A percentile compares a stretch with the other conserved stretches of the same genome.
phyloP scores from a whole-genome alignment of 1,140 invertebrate species.

The Drosophila rufa region DNA sequence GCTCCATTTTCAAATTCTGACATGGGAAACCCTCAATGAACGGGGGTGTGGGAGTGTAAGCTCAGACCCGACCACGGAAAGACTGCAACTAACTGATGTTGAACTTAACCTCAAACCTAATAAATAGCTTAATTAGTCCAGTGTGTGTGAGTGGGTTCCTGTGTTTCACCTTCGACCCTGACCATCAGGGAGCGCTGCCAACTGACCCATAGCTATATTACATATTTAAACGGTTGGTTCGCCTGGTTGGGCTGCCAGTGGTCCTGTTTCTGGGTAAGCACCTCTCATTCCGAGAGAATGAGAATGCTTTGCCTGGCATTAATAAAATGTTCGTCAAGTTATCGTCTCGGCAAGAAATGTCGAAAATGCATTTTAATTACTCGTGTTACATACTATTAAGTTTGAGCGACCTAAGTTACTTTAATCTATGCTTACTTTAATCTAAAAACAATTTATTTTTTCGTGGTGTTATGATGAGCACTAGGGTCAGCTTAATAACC shows the following conservation, averaged over 20 bases:
- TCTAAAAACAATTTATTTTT: no score
- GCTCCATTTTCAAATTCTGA: constrained; percentile 18
- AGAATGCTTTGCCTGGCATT: constrained; percentile 32
- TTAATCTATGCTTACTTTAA: no score
- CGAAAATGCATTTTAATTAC: constrained; percentile 32
- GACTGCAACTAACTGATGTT: constrained; percentile 62
- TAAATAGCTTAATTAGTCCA: constrained; percentile 66
- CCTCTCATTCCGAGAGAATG: neutral
- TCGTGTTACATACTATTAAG: constrained; percentile 3
- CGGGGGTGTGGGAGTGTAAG: neutral
- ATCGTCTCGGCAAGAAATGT: constrained; percentile 20
- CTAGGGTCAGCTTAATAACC: no score
- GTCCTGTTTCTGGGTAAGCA: constrained; percentile 1
- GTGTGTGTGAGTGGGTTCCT: constrained; percentile 30
- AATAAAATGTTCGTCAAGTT: constrained; percentile 24
- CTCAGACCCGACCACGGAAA: constrained; percentile 39
- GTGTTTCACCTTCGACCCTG: constrained; percentile 50
- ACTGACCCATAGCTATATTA: constrained; percentile 50
- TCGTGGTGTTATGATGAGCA: no score
- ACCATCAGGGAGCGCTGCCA: constrained; percentile 26
- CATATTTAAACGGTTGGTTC: constrained; percentile 56
- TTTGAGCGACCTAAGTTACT: neutral
- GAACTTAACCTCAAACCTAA: constrained; percentile 67
- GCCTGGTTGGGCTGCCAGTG: constrained; percentile 2
- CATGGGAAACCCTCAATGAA: constrained; percentile 22